phyloP scores from a whole-genome alignment of 2,888 invertebrate genomes.

The Euphydryas editha region DNA sequence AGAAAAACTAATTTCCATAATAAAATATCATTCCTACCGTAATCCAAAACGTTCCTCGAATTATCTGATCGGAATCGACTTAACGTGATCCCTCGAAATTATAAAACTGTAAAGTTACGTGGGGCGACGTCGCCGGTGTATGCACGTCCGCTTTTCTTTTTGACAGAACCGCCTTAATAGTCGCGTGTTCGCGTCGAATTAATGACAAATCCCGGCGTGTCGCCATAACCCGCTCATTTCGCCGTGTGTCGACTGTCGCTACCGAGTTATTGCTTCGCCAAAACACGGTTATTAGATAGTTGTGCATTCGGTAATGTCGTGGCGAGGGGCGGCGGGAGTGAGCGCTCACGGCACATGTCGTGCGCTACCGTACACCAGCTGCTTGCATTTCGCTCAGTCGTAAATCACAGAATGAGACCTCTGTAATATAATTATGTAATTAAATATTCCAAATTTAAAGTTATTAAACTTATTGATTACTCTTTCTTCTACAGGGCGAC shows the following conservation, averaged over 20 bases:
- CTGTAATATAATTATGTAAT: conserved; percentile 67
- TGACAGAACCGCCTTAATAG: conserved; percentile 74
- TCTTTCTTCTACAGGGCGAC: conserved; percentile 85
- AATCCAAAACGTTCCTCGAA: conserved; percentile 60
- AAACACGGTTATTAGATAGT: conserved; percentile 80
- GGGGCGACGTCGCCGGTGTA: conserved; percentile 75
- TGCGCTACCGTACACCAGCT: conserved; percentile 55
- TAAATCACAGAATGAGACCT: conserved; percentile 68
- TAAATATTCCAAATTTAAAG: conserved; percentile 40
- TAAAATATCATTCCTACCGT: conserved; percentile 69
- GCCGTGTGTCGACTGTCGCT: conserved; percentile 56
- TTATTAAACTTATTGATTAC: conserved; percentile 17
- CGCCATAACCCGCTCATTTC: conserved; percentile 78
- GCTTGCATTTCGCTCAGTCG: conserved; percentile 56
- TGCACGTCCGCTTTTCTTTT: conserved; percentile 74
- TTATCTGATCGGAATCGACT: conserved; percentile 78
- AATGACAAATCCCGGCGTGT: conserved; percentile 76
- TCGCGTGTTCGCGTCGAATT: conserved; percentile 79
- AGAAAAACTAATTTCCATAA: conserved; percentile 81
- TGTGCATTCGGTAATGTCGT: conserved; percentile 70
- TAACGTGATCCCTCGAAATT: conserved; percentile 77
- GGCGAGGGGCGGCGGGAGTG: conserved; percentile 48
- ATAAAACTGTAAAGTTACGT: conserved; percentile 77
- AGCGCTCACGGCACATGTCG: conserved; percentile 72
- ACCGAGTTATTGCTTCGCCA: conserved; percentile 61